phyloP scores from a whole-genome alignment of 2,113 vertebrate genomes.

The Lycaon pictus region DNA sequence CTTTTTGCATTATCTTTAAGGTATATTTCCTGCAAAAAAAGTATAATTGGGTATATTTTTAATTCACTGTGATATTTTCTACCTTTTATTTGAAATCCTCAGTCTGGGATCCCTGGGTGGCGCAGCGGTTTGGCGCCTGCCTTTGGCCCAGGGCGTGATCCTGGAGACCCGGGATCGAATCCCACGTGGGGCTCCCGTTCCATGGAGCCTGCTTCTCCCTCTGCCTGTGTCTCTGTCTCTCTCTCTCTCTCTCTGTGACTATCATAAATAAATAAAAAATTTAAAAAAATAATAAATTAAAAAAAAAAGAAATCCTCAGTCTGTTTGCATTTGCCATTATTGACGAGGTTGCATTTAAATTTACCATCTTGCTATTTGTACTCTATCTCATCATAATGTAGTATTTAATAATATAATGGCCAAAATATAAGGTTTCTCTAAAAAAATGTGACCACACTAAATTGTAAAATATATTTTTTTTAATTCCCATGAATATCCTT shows the following conservation, averaged over 20 bases:
- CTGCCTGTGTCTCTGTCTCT: too few species aligned
- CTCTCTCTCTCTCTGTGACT: too few species aligned
- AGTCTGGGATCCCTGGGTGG: too few species aligned
- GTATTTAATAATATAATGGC: background rate
- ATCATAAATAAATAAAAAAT: too few species aligned
- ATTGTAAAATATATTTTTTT: background rate
- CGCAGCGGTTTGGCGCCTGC: too few species aligned
- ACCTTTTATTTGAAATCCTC: background rate
- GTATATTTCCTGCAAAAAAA: background rate
- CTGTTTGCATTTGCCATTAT: background rate
- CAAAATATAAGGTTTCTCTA: background rate
- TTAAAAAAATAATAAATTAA: too few species aligned
- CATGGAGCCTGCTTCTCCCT: too few species aligned
- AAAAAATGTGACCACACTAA: background rate
- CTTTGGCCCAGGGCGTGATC: too few species aligned
- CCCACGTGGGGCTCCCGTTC: too few species aligned
- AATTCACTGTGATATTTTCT: background rate
- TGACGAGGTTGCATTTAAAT: background rate
- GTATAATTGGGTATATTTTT: background rate
- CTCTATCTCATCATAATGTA: background rate
- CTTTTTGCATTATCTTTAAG: background rate
- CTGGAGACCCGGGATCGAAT: too few species aligned
- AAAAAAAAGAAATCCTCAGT: background rate
- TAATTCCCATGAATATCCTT: background rate
- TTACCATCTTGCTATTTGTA: background rate